phyloP scores from a whole-genome alignment of 2,888 invertebrate genomes.

The Diabrotica balteata region DNA sequence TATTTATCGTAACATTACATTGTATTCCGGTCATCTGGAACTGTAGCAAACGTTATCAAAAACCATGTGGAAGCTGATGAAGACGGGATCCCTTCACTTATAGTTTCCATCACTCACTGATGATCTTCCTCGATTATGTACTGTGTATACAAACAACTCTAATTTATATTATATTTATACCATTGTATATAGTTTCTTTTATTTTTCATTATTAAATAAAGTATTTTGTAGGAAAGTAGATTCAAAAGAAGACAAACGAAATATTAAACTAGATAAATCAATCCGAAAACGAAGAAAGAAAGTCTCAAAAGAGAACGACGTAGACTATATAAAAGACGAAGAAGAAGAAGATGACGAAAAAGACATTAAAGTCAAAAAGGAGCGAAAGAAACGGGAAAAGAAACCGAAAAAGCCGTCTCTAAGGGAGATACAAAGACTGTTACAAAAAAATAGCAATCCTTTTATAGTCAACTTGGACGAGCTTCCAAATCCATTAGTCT shows the following conservation, averaged over 20 bases:
- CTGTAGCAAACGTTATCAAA: no score
- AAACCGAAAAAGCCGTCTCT: constrained; percentile 8
- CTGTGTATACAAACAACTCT: no score
- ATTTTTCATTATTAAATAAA: constrained; percentile 6
- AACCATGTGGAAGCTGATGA: no score
- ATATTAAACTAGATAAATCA: neutral
- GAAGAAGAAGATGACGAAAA: no score
- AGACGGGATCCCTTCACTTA: no score
- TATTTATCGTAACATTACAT: no score
- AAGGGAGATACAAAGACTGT: constrained; percentile 15
- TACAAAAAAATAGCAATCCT: constrained; percentile 14
- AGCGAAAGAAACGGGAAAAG: constrained; percentile 1
- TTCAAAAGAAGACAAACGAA: neutral
- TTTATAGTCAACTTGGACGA: constrained; percentile 33
- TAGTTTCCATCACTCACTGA: no score
- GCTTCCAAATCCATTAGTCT: constrained; percentile 59
- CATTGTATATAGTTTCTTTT: neutral
- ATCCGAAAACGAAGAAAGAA: neutral
- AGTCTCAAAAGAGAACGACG: neutral
- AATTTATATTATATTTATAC: no score
- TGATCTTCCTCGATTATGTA: no score
- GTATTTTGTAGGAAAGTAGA: constrained; percentile 13
- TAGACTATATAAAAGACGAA: neutral
- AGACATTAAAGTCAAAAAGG: neutral
- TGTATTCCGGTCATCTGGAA: no score